A percentile compares a stretch with the other conserved stretches of the same genome.
phyloP scores from a whole-genome alignment of 2,888 invertebrate species.

The Acanthosoma haemorrhoidale region DNA sequence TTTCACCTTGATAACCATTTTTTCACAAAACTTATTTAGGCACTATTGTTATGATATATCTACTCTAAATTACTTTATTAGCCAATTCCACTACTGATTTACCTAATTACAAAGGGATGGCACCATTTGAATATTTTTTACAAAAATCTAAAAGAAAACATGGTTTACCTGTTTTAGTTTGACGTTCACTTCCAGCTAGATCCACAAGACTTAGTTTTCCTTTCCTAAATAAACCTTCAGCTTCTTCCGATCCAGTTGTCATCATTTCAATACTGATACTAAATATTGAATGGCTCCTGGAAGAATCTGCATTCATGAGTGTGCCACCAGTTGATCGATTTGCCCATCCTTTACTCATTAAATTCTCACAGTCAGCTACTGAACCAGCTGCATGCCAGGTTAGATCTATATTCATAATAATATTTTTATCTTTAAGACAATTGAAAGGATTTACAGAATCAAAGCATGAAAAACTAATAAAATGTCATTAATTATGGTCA shows the following conservation, averaged over 20 bases:
- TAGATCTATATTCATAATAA: slow-evolving; percentile 53
- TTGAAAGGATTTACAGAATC: too few species aligned
- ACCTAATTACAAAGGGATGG: too few species aligned
- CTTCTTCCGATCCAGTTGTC: slow-evolving; percentile 48
- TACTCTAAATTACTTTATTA: too few species aligned
- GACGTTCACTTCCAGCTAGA: slow-evolving; percentile 81
- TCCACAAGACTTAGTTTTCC: slow-evolving; percentile 83
- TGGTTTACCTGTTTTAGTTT: slow-evolving; percentile 64
- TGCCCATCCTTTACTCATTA: slow-evolving; percentile 70
- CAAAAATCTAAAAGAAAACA: too few species aligned
- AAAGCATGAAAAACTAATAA: too few species aligned
- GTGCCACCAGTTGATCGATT: slow-evolving; percentile 79
- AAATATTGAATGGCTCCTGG: slow-evolving; percentile 82
- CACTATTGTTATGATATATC: too few species aligned
- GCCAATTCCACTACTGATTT: too few species aligned
- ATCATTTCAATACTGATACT: slow-evolving; percentile 79
- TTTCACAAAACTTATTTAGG: too few species aligned
- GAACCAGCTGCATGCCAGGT: slow-evolving; percentile 72
- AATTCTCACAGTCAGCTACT: slow-evolving; percentile 66
- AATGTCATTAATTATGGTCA: too few species aligned
- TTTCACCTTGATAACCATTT: too few species aligned
- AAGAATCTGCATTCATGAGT: slow-evolving; percentile 81
- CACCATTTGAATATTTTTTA: too few species aligned
- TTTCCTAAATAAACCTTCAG: slow-evolving; percentile 50
- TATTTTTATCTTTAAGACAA: too few species aligned